A percentile compares a stretch with the other conserved stretches of the same genome.
Conservation (phyloP, 2,113 vertebrate species). For the Gymnorhina tibicen region DNA sequence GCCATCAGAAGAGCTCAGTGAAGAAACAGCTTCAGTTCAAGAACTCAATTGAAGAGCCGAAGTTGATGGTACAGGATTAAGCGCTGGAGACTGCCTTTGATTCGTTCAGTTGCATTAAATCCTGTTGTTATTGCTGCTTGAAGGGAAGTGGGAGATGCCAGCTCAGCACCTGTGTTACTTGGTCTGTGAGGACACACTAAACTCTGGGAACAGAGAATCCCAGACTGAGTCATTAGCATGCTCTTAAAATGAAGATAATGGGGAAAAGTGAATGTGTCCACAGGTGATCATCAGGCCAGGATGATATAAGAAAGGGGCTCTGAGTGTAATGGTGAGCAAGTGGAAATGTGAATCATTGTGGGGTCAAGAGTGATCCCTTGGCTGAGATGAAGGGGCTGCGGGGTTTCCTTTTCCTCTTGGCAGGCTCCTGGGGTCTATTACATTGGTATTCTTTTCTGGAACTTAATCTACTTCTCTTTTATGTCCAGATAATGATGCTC, state of each 20-base stretch:
- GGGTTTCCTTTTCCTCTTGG: neutral
- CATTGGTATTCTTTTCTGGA: neutral
- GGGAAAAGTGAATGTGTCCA: neutral
- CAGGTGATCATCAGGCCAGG: neutral
- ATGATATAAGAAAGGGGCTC: neutral
- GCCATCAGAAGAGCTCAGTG: neutral
- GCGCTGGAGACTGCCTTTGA: fast-evolving
- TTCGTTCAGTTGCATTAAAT: neutral
- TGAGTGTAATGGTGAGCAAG: neutral
- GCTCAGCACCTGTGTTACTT: neutral
- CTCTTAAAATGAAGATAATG: neutral
- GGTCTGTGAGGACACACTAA: neutral
- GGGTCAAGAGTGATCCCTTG: neutral
- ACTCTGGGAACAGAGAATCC: neutral
- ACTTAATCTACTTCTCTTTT: neutral
- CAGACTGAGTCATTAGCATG: neutral
- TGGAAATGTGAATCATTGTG: neutral
- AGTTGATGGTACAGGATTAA: neutral
- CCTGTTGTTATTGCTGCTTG: neutral
- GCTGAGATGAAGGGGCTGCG: neutral
- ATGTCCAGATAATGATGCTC: neutral
- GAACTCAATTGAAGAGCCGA: neutral
- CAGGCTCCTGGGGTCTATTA: neutral
- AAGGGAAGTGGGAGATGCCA: neutral
- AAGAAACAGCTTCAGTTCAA: neutral